Conservation (phyloP, 2,888 invertebrate genomes). For the Perdita meconis region DNA sequence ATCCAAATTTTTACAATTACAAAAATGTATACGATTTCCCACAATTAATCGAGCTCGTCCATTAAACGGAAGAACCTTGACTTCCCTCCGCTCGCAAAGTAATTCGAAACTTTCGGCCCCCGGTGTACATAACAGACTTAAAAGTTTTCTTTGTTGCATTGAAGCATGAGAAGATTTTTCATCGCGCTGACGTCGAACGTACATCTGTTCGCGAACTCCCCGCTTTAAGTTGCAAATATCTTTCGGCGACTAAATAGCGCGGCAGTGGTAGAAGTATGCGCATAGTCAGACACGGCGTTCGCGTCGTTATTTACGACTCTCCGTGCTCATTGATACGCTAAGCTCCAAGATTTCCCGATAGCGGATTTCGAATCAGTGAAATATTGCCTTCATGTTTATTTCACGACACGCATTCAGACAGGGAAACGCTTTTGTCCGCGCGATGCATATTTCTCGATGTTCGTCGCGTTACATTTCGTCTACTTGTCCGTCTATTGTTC, state of each 20-base stretch:
- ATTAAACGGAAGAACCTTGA: too few species aligned
- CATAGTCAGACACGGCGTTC: conserved; percentile 2
- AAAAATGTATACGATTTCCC: too few species aligned
- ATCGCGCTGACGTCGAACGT: neutral
- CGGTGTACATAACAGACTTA: neutral
- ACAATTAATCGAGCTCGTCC: too few species aligned
- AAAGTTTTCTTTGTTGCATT: neutral
- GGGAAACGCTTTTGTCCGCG: neutral
- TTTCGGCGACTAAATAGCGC: neutral
- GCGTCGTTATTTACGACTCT: neutral
- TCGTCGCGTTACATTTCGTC: neutral
- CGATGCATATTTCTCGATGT: neutral
- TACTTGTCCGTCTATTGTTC: neutral
- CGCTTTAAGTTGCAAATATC: too few species aligned
- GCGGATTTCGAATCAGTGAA: conserved; percentile 1
- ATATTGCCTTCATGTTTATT: conserved; percentile 12
- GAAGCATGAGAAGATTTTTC: neutral
- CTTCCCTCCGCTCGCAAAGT: too few species aligned
- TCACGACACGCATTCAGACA: neutral
- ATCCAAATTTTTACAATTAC: neutral
- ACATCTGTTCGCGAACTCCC: neutral
- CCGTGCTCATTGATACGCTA: neutral
- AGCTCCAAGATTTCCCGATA: conserved; percentile 2
- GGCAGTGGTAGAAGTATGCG: neutral
- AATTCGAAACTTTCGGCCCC: too few species aligned